Conservation (phyloP, 1,140 invertebrate genomes). For the Sitobion miscanthi region DNA sequence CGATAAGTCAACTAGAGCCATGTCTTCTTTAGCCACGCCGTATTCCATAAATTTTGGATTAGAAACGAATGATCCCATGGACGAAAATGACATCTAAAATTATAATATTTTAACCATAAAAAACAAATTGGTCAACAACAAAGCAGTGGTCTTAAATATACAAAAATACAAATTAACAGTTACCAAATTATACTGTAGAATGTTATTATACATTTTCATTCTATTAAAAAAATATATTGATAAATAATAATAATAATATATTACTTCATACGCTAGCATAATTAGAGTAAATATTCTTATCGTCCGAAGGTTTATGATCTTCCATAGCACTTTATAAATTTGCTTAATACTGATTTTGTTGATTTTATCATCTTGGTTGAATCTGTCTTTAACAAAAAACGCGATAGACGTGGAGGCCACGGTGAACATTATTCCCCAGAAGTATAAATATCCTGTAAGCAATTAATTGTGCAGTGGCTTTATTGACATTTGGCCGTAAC, state of each 20-base stretch:
- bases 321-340: conserved; percentile 27
- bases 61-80: conserved; percentile 71
- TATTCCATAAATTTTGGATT: conserved; percentile 93
- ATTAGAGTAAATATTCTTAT: neutral
- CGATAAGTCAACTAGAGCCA: conserved; percentile 90
- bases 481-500: too few relatives aligned
- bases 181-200: neutral
- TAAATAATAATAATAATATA: neutral
- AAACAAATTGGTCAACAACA: neutral
- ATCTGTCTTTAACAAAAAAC: neutral
- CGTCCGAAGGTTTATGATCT: conserved; percentile 14
- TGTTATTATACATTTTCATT: neutral
- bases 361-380: neutral
- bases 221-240: neutral
- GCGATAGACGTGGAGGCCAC: neutral
- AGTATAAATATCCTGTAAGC: conserved; percentile 28
- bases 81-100: conserved; percentile 24
- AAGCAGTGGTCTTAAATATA: neutral
- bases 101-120: neutral
- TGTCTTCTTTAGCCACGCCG: conserved; percentile 92
- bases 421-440: neutral
- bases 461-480: neutral
- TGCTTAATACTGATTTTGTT: neutral
- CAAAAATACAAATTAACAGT: neutral
- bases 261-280: conserved; percentile 25